These are phyloP conservation scores for Florisuga fusca DNA, from an alignment of 2,797 vertebrate species.

Conservation along the genomic window DNA sequence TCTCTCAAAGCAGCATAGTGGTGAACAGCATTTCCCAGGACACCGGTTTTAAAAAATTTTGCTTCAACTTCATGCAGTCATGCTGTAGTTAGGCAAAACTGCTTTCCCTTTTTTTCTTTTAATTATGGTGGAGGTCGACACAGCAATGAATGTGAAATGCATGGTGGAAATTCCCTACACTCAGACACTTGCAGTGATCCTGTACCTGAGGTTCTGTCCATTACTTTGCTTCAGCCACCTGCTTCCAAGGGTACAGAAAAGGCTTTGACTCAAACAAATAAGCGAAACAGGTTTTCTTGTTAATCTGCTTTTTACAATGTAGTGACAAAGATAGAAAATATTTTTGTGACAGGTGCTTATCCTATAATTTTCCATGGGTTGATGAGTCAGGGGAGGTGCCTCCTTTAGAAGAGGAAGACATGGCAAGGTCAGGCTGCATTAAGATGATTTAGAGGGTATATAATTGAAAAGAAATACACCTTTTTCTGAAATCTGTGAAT, in stretches of 20 bases:
- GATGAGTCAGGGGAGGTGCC: conserved; percentile 19
- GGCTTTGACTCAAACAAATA: conserved; percentile 1
- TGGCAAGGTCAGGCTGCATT: conserved; percentile 22
- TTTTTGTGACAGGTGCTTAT: conserved; percentile 49
- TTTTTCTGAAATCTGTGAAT: conserved; percentile 18
- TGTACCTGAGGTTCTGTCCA: neutral
- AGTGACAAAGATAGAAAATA: conserved; percentile 55
- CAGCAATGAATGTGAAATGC: neutral
- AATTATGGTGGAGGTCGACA: rapidly evolving
- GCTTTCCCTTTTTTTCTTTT: neutral
- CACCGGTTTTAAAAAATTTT: neutral
- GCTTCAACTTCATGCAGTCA: neutral
- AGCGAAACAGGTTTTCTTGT: conserved; percentile 19
- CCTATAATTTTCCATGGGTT: conserved; percentile 49
- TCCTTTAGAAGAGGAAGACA: conserved; percentile 19
- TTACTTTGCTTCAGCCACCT: neutral
- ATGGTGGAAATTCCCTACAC: rapidly evolving
- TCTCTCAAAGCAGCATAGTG: neutral
- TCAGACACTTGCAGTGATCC: rapidly evolving
- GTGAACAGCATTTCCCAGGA: neutral
- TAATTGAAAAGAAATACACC: conserved; percentile 39
- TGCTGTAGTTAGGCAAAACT: neutral
- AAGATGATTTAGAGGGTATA: conserved; percentile 32
- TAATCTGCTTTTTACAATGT: conserved; percentile 17
- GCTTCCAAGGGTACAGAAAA: conserved; percentile 8